Evolutionary conservation across 2,797 vertebrate genomes (phyloP).

Genomic region (Danio kyathit): DNA sequence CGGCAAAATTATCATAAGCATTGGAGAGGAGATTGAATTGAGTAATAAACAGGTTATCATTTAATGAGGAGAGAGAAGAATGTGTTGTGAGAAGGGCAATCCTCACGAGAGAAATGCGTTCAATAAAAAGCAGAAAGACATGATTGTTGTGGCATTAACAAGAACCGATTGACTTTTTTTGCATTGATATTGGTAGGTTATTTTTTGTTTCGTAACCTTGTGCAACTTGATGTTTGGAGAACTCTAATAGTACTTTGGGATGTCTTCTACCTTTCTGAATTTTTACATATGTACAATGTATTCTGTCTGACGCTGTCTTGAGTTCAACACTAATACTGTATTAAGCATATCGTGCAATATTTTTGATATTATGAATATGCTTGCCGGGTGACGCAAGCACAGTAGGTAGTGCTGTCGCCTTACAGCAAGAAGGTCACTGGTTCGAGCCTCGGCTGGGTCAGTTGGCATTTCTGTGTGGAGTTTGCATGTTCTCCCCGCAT

Average conservation of each 20-base stretch:
- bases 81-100: slow-evolving; percentile 28
- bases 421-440: too few species aligned
- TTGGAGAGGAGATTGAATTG: slow-evolving; percentile 48
- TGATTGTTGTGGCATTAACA: slow-evolving; percentile 30
- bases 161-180: not conserved
- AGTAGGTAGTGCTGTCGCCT: too few species aligned
- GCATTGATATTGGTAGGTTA: not conserved
- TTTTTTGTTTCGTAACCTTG: not conserved
- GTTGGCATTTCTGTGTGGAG: too few species aligned
- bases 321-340: too few species aligned
- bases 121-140: slow-evolving; percentile 25
- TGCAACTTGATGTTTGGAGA: not conserved
- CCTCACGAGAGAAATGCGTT: not conserved
- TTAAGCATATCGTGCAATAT: not conserved
- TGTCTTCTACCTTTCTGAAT: not conserved
- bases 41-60: slow-evolving; percentile 55
- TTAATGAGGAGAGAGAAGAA: slow-evolving; percentile 45
- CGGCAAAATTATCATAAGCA: slow-evolving; percentile 56
- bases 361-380: not conserved
- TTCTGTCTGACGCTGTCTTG: not conserved
- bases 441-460: too few species aligned
- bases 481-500: too few species aligned
- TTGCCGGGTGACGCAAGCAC: too few species aligned
- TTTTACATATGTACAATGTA: not conserved
- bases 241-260: not conserved